Evolutionary conservation across 2,113 vertebrate genomes (phyloP), one percentile per base, ranked within the genome.

Genomic region (Lasiurus cinereus): DNA sequence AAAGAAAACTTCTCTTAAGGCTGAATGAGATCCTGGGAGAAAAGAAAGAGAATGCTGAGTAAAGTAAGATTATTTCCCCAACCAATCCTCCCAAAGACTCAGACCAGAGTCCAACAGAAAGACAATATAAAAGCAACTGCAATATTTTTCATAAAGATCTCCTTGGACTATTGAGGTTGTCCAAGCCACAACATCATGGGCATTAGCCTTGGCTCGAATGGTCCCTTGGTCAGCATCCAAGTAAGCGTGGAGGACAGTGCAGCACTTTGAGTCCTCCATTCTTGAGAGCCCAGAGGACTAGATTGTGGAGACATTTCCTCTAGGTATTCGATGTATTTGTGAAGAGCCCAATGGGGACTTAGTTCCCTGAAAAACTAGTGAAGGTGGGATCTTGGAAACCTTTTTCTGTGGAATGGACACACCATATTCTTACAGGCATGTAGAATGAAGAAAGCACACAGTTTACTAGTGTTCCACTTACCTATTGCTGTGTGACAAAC

Each of bases 261-360:
- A 21, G 27, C 72, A 56, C 22, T 72, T 73, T 36, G 36, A 82
- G 83, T 22, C 16, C 39, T 56, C 1, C 6, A n/a, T 76, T 31
- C 2, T 29, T 89, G 56, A 18, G 85, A 89, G 6, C 13, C 77
- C 62, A 29, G 69, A 56, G 9, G 5, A 69, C 29, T 83, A 62
- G 13, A n/a, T 33, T 29, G 5, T 83, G 31, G 11, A 16, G 16
- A 50, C 18, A 69, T 19, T 76, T 66, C 18, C 39, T 43, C 6
- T 83, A 64, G 27, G 74, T 76, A 88, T 89, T 83, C 39, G 15
- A 66, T 82, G 15, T 73, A 43, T 86, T 64, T 91, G 50, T 91
- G 64, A 79, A 83, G 3, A 70, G 11, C 33, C 8, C 14, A 1
- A 24, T 29, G 10, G 43, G 15, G 16, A 54, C 36, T 87, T 19